These are phyloP conservation scores for Ferrisia virgata DNA, from an alignment of 2,888 invertebrate species.

Conservation along the genomic window DNA sequence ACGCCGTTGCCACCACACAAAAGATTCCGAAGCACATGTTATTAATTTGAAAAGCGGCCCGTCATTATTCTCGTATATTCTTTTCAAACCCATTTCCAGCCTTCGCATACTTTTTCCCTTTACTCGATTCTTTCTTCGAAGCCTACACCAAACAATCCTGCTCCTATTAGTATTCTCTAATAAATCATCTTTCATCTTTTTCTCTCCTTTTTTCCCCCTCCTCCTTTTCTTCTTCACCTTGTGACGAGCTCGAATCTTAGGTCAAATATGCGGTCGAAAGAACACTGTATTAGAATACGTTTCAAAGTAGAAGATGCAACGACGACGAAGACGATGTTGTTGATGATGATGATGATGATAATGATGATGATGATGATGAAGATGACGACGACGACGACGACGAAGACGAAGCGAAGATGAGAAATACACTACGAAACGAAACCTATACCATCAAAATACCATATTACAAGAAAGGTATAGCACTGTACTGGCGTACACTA, in stretches of 20 bases:
- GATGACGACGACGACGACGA: background rate
- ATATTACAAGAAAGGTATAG: background rate
- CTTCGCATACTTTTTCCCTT: background rate
- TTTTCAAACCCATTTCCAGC: background rate
- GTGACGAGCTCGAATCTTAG: constrained; percentile 23
- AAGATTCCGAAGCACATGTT: constrained; percentile 37
- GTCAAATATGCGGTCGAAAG: constrained; percentile 21
- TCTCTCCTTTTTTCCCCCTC: background rate
- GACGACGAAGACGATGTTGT: background rate
- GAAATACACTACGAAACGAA: background rate
- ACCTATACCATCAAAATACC: background rate
- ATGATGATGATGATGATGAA: background rate
- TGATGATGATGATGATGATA: no score
- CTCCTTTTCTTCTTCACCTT: background rate
- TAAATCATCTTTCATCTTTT: constrained; percentile 8
- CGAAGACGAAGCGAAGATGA: background rate
- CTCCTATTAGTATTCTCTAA: constrained; percentile 22
- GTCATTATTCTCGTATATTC: constrained; percentile 18
- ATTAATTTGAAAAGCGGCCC: constrained; percentile 35
- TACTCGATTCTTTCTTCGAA: background rate
- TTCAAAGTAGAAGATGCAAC: background rate
- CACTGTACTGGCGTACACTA: background rate
- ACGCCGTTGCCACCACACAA: constrained; percentile 19
- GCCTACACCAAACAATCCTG: background rate
- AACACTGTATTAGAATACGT: background rate